These are phyloP conservation scores for Drosophila lini DNA, from an alignment of 1,140 invertebrate genomes.

Conservation along the genomic window DNA sequence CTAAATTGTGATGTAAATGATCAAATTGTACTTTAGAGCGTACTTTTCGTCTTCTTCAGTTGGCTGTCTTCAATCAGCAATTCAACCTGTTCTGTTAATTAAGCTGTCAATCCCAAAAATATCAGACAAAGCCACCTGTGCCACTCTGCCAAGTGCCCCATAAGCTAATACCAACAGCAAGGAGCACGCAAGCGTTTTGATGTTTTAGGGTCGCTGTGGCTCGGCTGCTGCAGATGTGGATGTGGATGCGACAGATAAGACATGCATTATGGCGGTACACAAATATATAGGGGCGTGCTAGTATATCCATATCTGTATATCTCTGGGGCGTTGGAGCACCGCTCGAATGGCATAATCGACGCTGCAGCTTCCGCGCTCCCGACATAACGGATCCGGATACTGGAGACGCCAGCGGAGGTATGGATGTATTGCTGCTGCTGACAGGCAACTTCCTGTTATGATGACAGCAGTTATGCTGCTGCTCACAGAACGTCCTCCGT, in stretches of 20 bases:
- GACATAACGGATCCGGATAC: constrained; percentile 25
- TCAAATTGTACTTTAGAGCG: neutral
- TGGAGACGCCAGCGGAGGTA: constrained; percentile 24
- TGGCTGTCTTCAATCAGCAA: neutral
- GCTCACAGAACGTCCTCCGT: constrained; percentile 12
- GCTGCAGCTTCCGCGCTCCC: constrained; percentile 63
- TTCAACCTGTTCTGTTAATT: constrained; percentile 21
- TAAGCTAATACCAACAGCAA: constrained; percentile 25
- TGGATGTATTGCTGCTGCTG: constrained; percentile 38
- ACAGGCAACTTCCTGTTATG: constrained; percentile 48
- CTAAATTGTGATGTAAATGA: neutral
- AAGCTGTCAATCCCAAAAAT: constrained; percentile 33
- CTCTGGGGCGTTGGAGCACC: constrained; percentile 20
- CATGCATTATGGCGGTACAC: constrained; percentile 73
- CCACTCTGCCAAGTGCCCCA: constrained; percentile 20
- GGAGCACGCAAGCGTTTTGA: constrained; percentile 2
- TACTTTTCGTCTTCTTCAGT: neutral
- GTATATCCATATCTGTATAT: neutral
- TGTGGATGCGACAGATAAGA: constrained; percentile 68
- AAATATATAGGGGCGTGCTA: constrained; percentile 43
- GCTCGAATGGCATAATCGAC: constrained; percentile 74
- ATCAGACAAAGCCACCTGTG: constrained; percentile 2
- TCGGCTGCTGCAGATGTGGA: constrained; percentile 32
- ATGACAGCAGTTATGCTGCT: constrained; percentile 46
- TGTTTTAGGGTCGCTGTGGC: constrained; percentile 11